Evolutionary conservation across 2,888 invertebrate genomes (phyloP), one percentile per base, ranked within the genome.

Genomic region (Cecidostiba fungosa): DNA sequence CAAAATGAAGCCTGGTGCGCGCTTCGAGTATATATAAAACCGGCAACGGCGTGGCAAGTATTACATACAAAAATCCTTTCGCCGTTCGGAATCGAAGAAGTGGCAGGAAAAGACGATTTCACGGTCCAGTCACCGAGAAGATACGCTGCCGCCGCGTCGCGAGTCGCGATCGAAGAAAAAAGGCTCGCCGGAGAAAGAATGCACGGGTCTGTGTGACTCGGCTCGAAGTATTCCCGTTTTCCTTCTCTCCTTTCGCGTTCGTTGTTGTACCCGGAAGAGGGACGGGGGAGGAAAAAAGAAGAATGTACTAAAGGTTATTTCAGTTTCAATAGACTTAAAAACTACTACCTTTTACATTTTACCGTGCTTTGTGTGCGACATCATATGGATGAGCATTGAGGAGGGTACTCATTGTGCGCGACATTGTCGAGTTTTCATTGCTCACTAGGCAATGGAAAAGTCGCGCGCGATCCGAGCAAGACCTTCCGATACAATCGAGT

Each of bases 71-170:
- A 86, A 85, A 85, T 82, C 73, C 77, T 82, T 82, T 59, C 82
- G 50, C 50, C 36, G 14, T 72, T 19, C 39, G 82, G 54, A 81
- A 81, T 85, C 85, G 72, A 85, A 84, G 76, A 81, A 82, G 69
- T 73, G 78, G 72, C 50, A 85, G 66, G 82, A 87, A 87, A 85
- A 78, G 59, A 83, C 86, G 78, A 84, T 84, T 87, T 87, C 82
- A 87, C 79, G 84, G 79, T 87, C 73, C 82, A 84, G 70, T 83
- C 77, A 36, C 36, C 76, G 36, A 50, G 62, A 80, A 83, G 78
- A 86, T 80, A 72, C 70, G 47, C 32, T 59, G 23, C 74, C 47
- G 47, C 32, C 73, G 19, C 72, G 26, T 29, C 10, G 23, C 14
- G 43, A 69, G 29, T 6, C 29, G 50, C 29, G 12, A n/a, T n/a